phyloP scores from a whole-genome alignment of 2,888 invertebrate species.

The Mythimna loreyi region DNA sequence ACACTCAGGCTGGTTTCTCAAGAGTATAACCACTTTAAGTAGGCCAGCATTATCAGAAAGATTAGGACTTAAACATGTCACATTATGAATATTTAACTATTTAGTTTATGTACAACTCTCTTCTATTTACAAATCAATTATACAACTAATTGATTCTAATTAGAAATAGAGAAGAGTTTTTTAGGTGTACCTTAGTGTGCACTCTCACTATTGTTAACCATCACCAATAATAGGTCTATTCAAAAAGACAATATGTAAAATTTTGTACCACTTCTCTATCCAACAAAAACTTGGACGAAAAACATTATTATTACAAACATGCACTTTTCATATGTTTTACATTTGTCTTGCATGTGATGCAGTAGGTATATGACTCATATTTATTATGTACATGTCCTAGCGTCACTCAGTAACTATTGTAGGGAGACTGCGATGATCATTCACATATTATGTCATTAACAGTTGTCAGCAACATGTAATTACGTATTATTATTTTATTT shows the following conservation, averaged over 20 bases:
- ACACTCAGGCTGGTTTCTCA: too few relatives aligned
- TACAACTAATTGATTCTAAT: too few relatives aligned
- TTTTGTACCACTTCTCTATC: neutral
- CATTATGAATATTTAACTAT: too few relatives aligned
- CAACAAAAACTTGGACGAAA: neutral
- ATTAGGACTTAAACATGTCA: too few relatives aligned
- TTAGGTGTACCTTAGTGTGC: too few relatives aligned
- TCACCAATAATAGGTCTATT: neutral
- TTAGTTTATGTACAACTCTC: neutral
- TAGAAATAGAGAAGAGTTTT: too few relatives aligned
- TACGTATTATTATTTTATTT: neutral
- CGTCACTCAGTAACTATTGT: neutral
- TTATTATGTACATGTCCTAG: neutral
- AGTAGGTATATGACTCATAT: conserved; percentile 2
- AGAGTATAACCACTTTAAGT: too few relatives aligned
- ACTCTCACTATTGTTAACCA: neutral
- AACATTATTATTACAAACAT: neutral
- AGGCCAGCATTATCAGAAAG: neutral
- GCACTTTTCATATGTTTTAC: neutral
- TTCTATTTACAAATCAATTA: neutral
- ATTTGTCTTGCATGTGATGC: neutral
- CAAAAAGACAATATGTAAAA: neutral
- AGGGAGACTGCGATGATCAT: neutral
- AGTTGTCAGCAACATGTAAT: neutral
- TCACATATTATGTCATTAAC: neutral